These are phyloP conservation scores for Heptranchias perlo DNA, from an alignment of 2,113 vertebrate species.

Conservation along the genomic window DNA sequence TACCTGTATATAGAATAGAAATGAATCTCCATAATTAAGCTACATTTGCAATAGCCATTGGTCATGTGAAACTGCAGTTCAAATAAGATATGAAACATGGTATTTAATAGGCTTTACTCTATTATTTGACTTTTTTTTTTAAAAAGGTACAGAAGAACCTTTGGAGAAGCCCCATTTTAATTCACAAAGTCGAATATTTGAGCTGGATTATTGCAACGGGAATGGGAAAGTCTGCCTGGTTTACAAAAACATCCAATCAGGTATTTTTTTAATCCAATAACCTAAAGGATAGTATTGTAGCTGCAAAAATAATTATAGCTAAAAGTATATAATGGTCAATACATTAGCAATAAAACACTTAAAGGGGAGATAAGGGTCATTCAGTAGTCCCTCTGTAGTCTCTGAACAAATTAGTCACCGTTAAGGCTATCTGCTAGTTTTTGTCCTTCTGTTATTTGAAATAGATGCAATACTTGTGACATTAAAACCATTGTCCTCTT, in stretches of 20 bases:
- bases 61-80: not conserved
- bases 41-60: not conserved
- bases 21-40: not conserved
- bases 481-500: not conserved
- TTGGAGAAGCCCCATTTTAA: slow-evolving; percentile 78
- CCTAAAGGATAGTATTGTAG: not conserved
- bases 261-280: slow-evolving; percentile 50
- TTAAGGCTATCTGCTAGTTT: not conserved
- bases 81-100: not conserved
- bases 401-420: not conserved
- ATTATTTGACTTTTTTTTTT: slow-evolving; percentile 33
- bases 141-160: slow-evolving; percentile 48
- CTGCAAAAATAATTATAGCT: not conserved
- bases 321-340: not conserved
- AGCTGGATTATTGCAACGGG: slow-evolving; percentile 81
- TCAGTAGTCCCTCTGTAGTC: not conserved
- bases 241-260: slow-evolving; percentile 77
- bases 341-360: not conserved
- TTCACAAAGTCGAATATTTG: slow-evolving; percentile 78
- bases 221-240: slow-evolving; percentile 91
- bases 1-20: too few relatives aligned
- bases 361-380: not conserved
- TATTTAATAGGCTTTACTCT: not conserved
- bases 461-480: not conserved
- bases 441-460: not conserved